These are phyloP conservation scores for Centropus unirufus DNA, from an alignment of 2,113 vertebrate genomes.

Conservation along the genomic window DNA sequence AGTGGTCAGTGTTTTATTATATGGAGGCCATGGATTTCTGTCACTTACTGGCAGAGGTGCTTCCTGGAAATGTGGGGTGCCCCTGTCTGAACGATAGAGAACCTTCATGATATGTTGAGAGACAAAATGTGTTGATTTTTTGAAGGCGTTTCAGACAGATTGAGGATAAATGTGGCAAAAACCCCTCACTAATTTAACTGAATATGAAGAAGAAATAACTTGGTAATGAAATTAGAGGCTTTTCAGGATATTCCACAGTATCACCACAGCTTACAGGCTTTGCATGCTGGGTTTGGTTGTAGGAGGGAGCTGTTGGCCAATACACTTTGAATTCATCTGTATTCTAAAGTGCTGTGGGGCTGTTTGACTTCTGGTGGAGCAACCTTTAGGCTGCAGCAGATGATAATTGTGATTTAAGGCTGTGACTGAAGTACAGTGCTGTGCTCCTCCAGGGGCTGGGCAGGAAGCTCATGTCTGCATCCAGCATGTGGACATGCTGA, in stretches of 20 bases:
- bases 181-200: neutral
- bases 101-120: neutral
- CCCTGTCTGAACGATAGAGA: neutral
- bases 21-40: neutral
- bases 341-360: neutral
- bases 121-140: neutral
- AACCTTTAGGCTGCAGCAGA: neutral
- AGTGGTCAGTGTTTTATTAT: neutral
- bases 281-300: neutral
- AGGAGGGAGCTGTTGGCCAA: neutral
- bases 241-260: neutral
- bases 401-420: neutral
- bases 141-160: neutral
- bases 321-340: neutral
- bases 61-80: neutral
- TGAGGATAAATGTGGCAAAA: neutral
- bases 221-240: neutral
- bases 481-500: neutral
- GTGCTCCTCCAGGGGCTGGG: neutral
- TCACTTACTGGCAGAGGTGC: neutral
- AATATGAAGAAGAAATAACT: neutral
- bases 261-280: neutral
- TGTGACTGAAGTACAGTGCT: neutral
- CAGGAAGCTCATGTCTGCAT: accelerated
- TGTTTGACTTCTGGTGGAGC: neutral